Evolutionary conservation across 2,888 invertebrate species (phyloP).

Genomic region (Hedya salicella): DNA sequence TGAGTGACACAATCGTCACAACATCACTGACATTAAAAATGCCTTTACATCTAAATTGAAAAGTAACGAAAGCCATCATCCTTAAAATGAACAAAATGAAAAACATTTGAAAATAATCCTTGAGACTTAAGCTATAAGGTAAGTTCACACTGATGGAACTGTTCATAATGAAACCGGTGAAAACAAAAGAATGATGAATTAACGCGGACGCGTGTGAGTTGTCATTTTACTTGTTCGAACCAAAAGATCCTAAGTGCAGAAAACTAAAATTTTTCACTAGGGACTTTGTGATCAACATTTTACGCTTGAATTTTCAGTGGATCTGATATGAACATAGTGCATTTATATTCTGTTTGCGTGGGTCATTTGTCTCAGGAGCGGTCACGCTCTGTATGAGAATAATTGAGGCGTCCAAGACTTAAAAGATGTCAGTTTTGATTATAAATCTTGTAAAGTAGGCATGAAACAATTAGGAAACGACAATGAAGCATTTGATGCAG

Average conservation of each 20-base stretch:
- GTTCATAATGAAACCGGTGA: constrained; percentile 49
- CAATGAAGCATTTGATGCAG: constrained; percentile 10
- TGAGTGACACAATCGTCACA: constrained; percentile 22
- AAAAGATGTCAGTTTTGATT: constrained; percentile 40
- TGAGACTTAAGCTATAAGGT: constrained; percentile 9
- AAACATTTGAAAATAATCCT: constrained; percentile 1
- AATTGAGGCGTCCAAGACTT: constrained; percentile 39
- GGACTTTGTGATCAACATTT: neutral
- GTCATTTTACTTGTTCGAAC: constrained; percentile 22
- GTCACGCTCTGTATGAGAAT: constrained; percentile 35
- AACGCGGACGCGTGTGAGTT: constrained; percentile 46
- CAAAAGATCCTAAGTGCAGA: neutral
- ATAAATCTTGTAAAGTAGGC: constrained; percentile 42
- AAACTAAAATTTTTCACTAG: neutral
- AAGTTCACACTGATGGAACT: constrained; percentile 27
- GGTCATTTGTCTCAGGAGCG: constrained; percentile 56
- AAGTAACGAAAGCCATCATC: constrained; percentile 42
- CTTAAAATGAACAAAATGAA: neutral
- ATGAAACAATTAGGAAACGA: constrained; percentile 32
- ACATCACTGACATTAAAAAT: constrained; percentile 37
- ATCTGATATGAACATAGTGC: neutral
- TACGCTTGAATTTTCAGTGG: neutral
- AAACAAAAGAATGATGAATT: constrained; percentile 55
- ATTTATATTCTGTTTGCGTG: neutral
- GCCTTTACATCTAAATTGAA: constrained; percentile 54